A percentile compares a stretch with the other conserved stretches of the same genome.
phyloP scores from a whole-genome alignment of 2,113 vertebrate genomes.

The Chitala chitala region DNA sequence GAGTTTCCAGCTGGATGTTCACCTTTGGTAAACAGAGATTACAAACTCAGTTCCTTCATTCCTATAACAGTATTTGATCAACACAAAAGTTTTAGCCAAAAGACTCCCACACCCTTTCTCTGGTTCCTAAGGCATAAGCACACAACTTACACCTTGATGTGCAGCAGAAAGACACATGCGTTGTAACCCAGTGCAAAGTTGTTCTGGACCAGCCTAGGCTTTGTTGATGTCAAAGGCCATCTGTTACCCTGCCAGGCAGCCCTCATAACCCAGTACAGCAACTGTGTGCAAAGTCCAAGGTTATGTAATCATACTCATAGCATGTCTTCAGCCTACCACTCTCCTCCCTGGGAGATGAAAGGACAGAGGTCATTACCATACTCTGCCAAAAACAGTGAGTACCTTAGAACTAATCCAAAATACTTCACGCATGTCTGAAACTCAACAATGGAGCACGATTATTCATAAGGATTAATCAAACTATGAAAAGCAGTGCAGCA shows the following conservation, averaged over 20 bases:
- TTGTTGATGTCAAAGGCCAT: constrained; percentile 92
- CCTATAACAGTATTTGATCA: constrained; percentile 48
- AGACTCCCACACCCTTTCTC: background rate
- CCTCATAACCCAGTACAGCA: constrained; percentile 84
- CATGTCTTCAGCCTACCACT: constrained; percentile 90
- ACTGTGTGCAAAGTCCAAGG: constrained; percentile 81
- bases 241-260: constrained; percentile 92
- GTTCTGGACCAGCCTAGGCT: constrained; percentile 86
- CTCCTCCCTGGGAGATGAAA: constrained; percentile 75
- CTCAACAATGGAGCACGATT: background rate
- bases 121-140: background rate
- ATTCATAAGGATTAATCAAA: background rate
- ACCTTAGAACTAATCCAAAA: background rate
- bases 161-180: constrained; percentile 88
- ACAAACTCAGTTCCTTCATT: constrained; percentile 93
- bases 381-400: background rate
- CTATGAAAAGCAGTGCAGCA: background rate
- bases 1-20: constrained; percentile 79
- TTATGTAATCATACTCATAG: constrained; percentile 83
- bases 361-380: background rate
- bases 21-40: constrained; percentile 96
- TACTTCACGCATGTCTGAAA: background rate
- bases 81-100: background rate
- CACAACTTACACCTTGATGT: constrained; percentile 87
- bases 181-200: constrained; percentile 89